A percentile compares a stretch with the other conserved stretches of the same genome.
phyloP scores from a whole-genome alignment of 2,888 invertebrate species.

The Cyclophora punctaria region DNA sequence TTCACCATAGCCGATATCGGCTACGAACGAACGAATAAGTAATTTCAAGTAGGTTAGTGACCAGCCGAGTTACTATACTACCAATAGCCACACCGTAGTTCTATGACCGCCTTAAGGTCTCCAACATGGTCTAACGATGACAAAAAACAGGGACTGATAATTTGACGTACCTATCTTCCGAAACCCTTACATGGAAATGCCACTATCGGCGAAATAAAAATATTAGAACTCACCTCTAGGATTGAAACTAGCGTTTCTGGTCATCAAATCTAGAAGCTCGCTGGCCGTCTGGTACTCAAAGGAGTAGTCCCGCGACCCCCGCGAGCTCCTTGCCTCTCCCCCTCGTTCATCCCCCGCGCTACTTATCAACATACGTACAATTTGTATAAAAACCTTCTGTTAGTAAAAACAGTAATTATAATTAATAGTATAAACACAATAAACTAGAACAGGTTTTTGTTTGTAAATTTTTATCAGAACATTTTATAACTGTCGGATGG shows the following conservation, averaged over 20 bases:
- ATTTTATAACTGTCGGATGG: conserved; percentile 20
- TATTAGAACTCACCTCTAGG: conserved; percentile 26
- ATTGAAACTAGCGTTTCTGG: conserved; percentile 34
- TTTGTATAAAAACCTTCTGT: conserved; percentile 30
- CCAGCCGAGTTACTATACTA: too few relatives aligned
- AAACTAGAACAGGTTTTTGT: conserved; percentile 35
- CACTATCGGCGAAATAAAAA: background rate
- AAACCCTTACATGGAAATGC: too few relatives aligned
- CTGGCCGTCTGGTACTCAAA: conserved; percentile 44
- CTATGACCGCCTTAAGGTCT: too few relatives aligned
- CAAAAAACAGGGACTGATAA: too few relatives aligned
- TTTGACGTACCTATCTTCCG: too few relatives aligned
- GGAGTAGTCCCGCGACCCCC: conserved; percentile 16
- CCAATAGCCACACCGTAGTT: too few relatives aligned
- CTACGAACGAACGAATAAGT: too few relatives aligned
- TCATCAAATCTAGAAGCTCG: conserved; percentile 50
- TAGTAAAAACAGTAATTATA: conserved; percentile 22
- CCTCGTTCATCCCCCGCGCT: conserved; percentile 36
- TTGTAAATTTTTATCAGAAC: conserved; percentile 46
- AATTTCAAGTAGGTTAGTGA: too few relatives aligned
- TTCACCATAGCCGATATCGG: too few relatives aligned
- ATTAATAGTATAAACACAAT: conserved; percentile 37
- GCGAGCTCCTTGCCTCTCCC: conserved; percentile 16
- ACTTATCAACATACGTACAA: conserved; percentile 56
- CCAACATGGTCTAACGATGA: too few relatives aligned